Percentiles rank a stretch among this genome's conserved stretches.
Conservation (phyloP, 2,113 vertebrate genomes). For the Desmodus rotundus region DNA sequence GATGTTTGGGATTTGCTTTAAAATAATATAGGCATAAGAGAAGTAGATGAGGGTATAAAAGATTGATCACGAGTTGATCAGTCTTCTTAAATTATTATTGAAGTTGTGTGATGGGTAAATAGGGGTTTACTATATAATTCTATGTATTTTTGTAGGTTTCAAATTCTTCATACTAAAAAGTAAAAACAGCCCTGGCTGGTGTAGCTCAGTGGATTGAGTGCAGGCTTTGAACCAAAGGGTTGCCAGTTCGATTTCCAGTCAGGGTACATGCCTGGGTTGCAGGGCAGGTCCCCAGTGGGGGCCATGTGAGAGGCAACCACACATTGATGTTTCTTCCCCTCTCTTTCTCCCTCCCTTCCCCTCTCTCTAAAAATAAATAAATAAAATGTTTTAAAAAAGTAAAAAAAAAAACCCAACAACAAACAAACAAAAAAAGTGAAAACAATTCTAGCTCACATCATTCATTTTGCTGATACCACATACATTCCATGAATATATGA, state of each 20-base stretch:
- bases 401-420: no score
- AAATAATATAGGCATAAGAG: conserved; percentile 1
- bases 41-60: background rate
- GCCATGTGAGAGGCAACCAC: no score
- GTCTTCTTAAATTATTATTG: background rate
- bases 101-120: background rate
- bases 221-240: no score
- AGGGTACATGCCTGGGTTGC: no score
- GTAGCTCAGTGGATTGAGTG: no score
- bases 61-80: background rate
- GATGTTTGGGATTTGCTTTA: conserved; percentile 28
- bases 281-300: no score
- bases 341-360: no score
- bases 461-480: conserved; percentile 27
- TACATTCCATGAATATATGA: background rate
- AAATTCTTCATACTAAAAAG: background rate
- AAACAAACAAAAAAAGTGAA: background rate
- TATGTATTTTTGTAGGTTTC: conserved; percentile 17
- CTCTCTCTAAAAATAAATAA: no score
- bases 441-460: background rate
- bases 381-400: no score
- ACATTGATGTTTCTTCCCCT: no score
- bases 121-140: background rate
- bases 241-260: no score
- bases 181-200: no score